A percentile compares a stretch with the other conserved stretches of the same genome.
Evolutionary conservation across 2,797 vertebrate genomes (phyloP).

Genomic region (Benthosema pterotum): DNA sequence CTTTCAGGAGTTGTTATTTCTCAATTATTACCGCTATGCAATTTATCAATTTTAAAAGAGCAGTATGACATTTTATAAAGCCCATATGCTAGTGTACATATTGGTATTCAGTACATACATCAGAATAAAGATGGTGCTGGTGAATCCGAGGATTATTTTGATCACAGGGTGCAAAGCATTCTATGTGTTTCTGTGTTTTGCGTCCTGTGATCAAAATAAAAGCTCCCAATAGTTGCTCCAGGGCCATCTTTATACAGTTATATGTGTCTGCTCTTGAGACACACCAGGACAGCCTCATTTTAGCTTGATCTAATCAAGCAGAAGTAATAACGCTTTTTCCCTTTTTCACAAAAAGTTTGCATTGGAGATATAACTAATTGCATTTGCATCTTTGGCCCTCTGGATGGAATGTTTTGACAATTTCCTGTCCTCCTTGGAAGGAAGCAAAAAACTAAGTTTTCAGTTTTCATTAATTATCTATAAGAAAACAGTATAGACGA

Average conservation of each 20-base stretch:
- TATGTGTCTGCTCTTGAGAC: too few species aligned
- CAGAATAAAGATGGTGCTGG: too few species aligned
- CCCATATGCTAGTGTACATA: not conserved
- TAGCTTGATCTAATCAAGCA: not conserved
- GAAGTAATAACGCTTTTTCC: not conserved
- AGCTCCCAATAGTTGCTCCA: too few species aligned
- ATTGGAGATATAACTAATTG: not conserved
- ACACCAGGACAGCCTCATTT: too few species aligned
- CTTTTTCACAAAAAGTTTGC: not conserved
- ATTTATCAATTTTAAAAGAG: not conserved
- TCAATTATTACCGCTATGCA: not conserved
- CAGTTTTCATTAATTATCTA: too few species aligned
- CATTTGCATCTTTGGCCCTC: not conserved
- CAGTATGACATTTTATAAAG: not conserved
- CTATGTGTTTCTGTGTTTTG: too few species aligned
- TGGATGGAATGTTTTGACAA: not conserved
- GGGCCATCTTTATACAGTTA: too few species aligned
- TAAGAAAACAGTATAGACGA: too few species aligned
- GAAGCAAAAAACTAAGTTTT: too few species aligned
- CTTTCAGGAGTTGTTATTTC: constrained; percentile 9
- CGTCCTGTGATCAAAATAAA: too few species aligned
- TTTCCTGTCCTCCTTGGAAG: too few species aligned
- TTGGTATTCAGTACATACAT: too few species aligned
- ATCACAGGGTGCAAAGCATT: not conserved
- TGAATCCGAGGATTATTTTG: not conserved